A percentile compares a stretch with the other conserved stretches of the same genome.
phyloP scores from a whole-genome alignment of 2,888 invertebrate species.

The Conus canariensis region DNA sequence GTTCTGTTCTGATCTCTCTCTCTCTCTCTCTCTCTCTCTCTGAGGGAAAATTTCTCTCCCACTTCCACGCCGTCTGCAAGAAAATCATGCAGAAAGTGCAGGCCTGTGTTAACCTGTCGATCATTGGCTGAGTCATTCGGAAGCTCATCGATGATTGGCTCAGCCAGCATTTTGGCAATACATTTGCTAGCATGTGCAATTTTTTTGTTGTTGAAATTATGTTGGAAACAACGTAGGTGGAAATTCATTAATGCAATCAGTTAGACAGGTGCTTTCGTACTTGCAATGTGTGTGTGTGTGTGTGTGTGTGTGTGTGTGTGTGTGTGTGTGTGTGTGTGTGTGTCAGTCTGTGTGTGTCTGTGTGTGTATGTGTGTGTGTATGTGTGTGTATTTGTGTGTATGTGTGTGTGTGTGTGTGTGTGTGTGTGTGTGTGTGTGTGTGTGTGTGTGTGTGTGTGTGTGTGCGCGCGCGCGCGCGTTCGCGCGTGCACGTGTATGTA shows the following conservation, averaged over 20 bases:
- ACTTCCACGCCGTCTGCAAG: background rate
- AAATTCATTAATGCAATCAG: background rate
- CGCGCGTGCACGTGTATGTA: too few relatives aligned
- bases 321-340: background rate
- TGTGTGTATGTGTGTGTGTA: background rate
- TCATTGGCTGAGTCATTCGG: background rate
- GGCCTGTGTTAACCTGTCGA: background rate
- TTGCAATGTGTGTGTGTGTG: too few relatives aligned
- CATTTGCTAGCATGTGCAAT: background rate
- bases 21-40: too few relatives aligned
- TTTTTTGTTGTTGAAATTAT: background rate
- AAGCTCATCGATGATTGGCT: background rate
- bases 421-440: conserved; percentile 1
- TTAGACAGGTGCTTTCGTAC: too few relatives aligned
- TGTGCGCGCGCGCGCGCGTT: background rate
- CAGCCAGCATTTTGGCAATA: background rate
- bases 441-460: background rate
- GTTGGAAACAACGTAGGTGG: background rate
- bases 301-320: background rate
- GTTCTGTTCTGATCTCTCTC: too few relatives aligned
- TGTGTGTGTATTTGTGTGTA: too few relatives aligned
- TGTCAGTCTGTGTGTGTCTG: background rate
- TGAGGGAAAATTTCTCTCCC: background rate
- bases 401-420: conserved; percentile 1
- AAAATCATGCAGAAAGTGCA: background rate